Base-by-base conservation (phyloP, 1,140 invertebrate species). In the Myzus persicae region DNA sequence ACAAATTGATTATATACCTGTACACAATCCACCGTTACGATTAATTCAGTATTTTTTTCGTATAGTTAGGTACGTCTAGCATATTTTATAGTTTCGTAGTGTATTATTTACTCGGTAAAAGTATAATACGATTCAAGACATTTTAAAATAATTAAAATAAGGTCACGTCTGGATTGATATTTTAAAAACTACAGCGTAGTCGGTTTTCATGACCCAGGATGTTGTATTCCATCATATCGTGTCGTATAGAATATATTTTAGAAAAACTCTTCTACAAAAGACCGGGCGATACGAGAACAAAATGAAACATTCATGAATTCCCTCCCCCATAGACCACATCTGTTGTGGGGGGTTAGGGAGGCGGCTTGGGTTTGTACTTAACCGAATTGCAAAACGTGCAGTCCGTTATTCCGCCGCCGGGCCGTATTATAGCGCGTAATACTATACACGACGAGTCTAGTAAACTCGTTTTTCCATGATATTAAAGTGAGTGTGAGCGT, bases 291-390 rank as follows among this genome's bases (percentile, higher is more conserved):
- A 82, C 31, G 40, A 42, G n/a, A 67, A 36, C 20, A 44, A 81
- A 82, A 92, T 92, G 91, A 92, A 92, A 92, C 40, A 92, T 92
- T 92, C 91, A 92, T 92, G 67, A 82, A 44, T 31, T 48, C 9
- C n/a, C n/a, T 90, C 7, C 67, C 4, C n/a, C 20, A 0, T 44
- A 22, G n/a, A 88, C n/a, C 20, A 51, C 14, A 44, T 20, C 26
- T 22, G 51, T 38, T 40, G 59, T 42, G 26, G 85, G 11, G 59
- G 9, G 59, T 31, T 22, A 24, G 6, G 20, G 59, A 9, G 9
- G 3, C 26, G 8, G 54, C 2, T 0, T 31, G 31, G 31, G 31
- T 76, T n/a, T n/a, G 31, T 82, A 92, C 91, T 92, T 84, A 92
- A 81, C 91, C 67, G 48, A 92, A 92, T 92, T 92, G 76, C 31